Conservation (phyloP, 2,797 vertebrate species). For the Rallus crepitans region DNA sequence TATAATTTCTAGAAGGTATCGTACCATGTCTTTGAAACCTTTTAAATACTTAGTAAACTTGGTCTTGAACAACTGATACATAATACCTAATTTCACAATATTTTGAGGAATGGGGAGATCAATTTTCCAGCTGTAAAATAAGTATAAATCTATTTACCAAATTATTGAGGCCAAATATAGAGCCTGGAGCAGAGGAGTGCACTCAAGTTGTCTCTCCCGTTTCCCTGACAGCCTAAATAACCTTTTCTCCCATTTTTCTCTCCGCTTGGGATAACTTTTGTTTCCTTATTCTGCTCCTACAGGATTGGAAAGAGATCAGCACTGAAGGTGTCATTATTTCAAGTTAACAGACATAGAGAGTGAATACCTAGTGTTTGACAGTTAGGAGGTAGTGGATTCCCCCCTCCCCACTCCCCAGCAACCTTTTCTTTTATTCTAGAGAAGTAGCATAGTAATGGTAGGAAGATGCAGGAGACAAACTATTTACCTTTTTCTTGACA, state of each 20-base stretch:
- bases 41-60: background rate
- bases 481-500: background rate
- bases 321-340: background rate
- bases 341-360: background rate
- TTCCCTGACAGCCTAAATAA: background rate
- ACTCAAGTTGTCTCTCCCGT: background rate
- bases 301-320: fast-evolving
- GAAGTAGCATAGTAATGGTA: background rate
- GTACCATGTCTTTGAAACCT: background rate
- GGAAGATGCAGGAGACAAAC: background rate
- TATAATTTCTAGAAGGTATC: background rate
- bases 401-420: background rate
- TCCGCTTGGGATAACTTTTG: background rate
- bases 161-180: background rate
- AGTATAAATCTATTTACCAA: background rate
- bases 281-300: background rate
- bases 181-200: background rate
- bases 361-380: background rate
- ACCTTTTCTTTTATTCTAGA: background rate
- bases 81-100: background rate
- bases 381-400: background rate
- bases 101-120: background rate
- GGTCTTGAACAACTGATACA: background rate
- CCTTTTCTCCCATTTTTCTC: no score
- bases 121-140: background rate